Base-by-base conservation (phyloP, 1,140 invertebrate species). In the Zaprionus ornatus region DNA sequence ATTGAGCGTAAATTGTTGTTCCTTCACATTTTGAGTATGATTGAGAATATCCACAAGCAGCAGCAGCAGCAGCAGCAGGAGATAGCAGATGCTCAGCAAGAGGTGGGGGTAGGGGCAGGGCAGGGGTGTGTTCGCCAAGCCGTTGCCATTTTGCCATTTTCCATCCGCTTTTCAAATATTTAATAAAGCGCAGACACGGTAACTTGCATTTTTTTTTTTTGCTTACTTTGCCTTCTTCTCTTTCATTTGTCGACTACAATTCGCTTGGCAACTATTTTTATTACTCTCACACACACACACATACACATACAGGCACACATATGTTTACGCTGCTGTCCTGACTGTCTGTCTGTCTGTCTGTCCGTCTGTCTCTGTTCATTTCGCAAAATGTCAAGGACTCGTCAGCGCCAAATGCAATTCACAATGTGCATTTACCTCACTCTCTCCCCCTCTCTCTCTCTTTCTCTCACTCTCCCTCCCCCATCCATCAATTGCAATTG, bases 1-100 rank as follows among this genome's bases (percentile, higher is more conserved):
- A 85, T 91, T 91, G 88, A 91, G 81, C 83, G 79, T 84, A 91
- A 91, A 91, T 91, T 91, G 88, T 91, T 91, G 88, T 91, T 91
- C 77, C 84, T 90, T 79, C 81, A 88, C 80, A 88, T 90, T 88
- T 91, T 82, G 88, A 91, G 88, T 87, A 91, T 91, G 80, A 91
- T 91, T 91, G 88, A 91, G 91, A 87, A 87, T 88, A 88, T 87
- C 84, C 79, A 88, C 84, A 88, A 87, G 62, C 71, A 9, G 45
- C 7, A 17, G 42, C 19, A 42, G n/a, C 40, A 25, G 4, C 32
- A 40, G 27, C 9, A 45, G 23, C n/a, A 40, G n/a, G n/a, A n/a
- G 40, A 3, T 15, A 27, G 7, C 23, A 62, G 12, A 29, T 29
- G 23, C 40, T 10, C 5, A 42, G 29, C 1, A 27, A 40, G 3